Conservation (phyloP, 2,888 invertebrate species). For the Coelopa pilipes region DNA sequence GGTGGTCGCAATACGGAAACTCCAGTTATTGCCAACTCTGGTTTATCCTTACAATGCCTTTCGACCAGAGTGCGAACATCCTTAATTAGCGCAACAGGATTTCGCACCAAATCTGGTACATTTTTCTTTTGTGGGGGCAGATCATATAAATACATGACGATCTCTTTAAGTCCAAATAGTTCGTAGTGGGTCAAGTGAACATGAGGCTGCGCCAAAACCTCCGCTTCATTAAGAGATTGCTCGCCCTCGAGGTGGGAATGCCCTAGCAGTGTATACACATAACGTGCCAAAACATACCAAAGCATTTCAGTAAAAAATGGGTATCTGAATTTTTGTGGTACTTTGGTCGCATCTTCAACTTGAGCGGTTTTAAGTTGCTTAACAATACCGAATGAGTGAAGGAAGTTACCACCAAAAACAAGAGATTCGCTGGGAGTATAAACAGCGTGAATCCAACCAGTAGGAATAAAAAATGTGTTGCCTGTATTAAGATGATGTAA, state of each 20-base stretch:
- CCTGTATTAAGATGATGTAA: slow-evolving; percentile 40
- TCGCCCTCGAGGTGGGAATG: slow-evolving; percentile 77
- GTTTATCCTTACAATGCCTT: slow-evolving; percentile 87
- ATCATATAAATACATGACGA: slow-evolving; percentile 91
- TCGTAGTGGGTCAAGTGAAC: slow-evolving; percentile 83
- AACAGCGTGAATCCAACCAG: slow-evolving; percentile 99
- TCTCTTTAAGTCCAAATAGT: slow-evolving; percentile 84
- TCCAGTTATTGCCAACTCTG: slow-evolving; percentile 85
- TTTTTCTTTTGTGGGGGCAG: slow-evolving; percentile 90
- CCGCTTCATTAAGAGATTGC: slow-evolving; percentile 58
- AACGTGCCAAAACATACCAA: slow-evolving; percentile 96
- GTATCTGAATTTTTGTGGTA: slow-evolving; percentile 96
- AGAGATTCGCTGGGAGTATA: slow-evolving; percentile 96
- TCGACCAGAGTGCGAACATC: slow-evolving; percentile 91
- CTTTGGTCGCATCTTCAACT: slow-evolving; percentile 95
- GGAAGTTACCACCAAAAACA: slow-evolving; percentile 98
- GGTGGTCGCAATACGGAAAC: slow-evolving; percentile 75
- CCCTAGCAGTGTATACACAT: slow-evolving; percentile 87
- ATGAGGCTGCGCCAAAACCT: slow-evolving; percentile 68
- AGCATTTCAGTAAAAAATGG: slow-evolving; percentile 98
- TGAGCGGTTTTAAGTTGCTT: slow-evolving; percentile 96
- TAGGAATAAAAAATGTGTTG: slow-evolving; percentile 96
- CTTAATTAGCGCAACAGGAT: slow-evolving; percentile 88
- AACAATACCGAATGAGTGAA: slow-evolving; percentile 95
- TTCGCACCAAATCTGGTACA: slow-evolving; percentile 88